phyloP scores from a whole-genome alignment of 2,888 invertebrate species.

The Nemotelus pantherinus region DNA sequence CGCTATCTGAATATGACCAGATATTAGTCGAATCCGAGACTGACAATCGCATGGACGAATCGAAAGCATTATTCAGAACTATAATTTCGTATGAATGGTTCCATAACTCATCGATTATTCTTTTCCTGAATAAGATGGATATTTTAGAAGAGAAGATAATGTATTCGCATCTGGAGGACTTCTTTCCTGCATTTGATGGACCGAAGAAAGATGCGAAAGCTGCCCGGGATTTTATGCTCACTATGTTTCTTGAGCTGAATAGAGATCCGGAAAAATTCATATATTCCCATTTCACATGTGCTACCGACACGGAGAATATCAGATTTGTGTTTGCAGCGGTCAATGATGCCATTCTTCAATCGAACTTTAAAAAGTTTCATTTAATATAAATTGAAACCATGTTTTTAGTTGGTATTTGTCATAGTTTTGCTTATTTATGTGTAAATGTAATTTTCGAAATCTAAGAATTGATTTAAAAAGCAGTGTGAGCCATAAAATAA shows the following conservation, averaged over 20 bases:
- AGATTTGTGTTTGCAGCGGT: conserved; percentile 99
- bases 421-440: no score
- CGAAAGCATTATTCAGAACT: conserved; percentile 99
- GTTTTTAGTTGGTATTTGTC: no score
- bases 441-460: no score
- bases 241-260: conserved; percentile 99
- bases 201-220: conserved; percentile 97
- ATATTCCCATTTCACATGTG: conserved; percentile 99
- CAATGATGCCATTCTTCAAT: conserved; percentile 89
- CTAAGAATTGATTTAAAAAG: no score
- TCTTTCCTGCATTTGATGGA: conserved; percentile 99
- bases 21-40: conserved; percentile 99
- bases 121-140: conserved; percentile 99
- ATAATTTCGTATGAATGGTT: conserved; percentile 99
- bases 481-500: no score
- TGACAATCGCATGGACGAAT: conserved; percentile 99
- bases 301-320: conserved; percentile 99
- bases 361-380: no score
- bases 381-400: no score
- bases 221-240: conserved; percentile 99
- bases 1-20: conserved; percentile 99
- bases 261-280: conserved; percentile 99
- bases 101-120: conserved; percentile 99
- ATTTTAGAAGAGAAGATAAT: conserved; percentile 99
- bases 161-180: conserved; percentile 99